Evolutionary conservation across 2,888 invertebrate genomes (phyloP), one percentile per base, ranked within the genome.

Genomic region (Malachius bipustulatus): DNA sequence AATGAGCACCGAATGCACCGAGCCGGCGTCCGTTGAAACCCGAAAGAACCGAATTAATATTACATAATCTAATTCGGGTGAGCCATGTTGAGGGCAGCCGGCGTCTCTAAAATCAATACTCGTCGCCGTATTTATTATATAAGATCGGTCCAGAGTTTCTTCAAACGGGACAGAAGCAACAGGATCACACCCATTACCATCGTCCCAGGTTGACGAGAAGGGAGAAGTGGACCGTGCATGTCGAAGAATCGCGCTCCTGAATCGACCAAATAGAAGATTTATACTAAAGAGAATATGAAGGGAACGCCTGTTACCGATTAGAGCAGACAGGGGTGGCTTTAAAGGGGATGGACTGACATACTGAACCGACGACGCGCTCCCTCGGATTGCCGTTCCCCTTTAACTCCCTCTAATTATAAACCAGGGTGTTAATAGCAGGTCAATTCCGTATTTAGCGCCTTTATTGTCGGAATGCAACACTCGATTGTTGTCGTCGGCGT

Each of bases 361-460:
- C 44, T 47, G 48, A 48, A 48, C 49, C 42, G 29, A 6, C 38
- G 42, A n/a, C n/a, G 39, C 36, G 38, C 44, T 42, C 34, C 34
- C 39, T 36, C 42, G 44, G 41, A 43, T 34, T 45, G 47, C 33
- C 39, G 39, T 39, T 49, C 51, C 51, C 45, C 55, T 56, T 57
- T 53, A 57, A 53, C 40, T n/a, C 45, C 41, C 49, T 50, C 48
- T 57, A 57, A 58, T 58, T 58, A 56, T 57, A 57, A 56, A 55
- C 54, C 54, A 41, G 54, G 54, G 57, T 57, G 56, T 54, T 56
- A 56, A 56, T 55, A 56, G 56, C 56, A 54, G 56, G 56, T 57
- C 57, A 56, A 57, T 57, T 56, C 54, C 51, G 49, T 50, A 52
- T 54, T 55, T 55, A 54, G 50, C 48, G 45, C 44, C 48, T 43